Evolutionary conservation across 1,140 invertebrate genomes (phyloP).

Genomic region (Eubasilissa regina): DNA sequence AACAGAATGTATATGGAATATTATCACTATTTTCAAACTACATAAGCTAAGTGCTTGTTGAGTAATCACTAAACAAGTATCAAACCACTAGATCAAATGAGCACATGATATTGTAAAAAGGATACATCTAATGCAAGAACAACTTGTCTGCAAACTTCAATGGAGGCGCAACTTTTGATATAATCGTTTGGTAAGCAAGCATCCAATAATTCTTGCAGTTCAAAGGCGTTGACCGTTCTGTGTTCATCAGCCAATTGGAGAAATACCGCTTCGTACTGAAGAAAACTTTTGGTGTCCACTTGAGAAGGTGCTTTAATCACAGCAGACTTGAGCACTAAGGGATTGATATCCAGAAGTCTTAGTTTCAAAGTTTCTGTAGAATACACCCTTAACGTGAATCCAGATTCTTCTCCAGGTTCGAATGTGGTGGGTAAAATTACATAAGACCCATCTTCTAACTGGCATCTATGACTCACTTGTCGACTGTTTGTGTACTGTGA

Average conservation of each 20-base stretch:
- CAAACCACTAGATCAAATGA: no score
- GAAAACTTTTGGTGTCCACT: conserved; percentile 81
- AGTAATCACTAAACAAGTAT: no score
- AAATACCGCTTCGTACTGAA: conserved; percentile 92
- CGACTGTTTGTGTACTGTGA: conserved; percentile 94
- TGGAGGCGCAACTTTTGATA: conserved; percentile 93
- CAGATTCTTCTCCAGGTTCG: conserved; percentile 91
- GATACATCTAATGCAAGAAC: conserved; percentile 90
- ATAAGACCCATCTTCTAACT: conserved; percentile 88
- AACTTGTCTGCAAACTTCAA: conserved; percentile 93
- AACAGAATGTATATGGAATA: no score
- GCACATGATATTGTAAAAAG: conserved; percentile 63
- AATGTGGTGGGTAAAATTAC: conserved; percentile 92
- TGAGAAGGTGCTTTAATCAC: conserved; percentile 81
- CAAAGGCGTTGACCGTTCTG: conserved; percentile 91
- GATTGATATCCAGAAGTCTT: conserved; percentile 84
- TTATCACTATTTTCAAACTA: no score
- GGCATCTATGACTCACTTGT: conserved; percentile 87
- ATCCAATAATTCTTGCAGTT: conserved; percentile 92
- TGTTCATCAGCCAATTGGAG: conserved; percentile 92
- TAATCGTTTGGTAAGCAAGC: conserved; percentile 95
- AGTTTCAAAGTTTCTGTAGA: conserved; percentile 88
- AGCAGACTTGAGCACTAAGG: conserved; percentile 81
- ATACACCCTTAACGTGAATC: conserved; percentile 87
- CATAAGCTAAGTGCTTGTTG: no score